phyloP scores from a whole-genome alignment of 2,888 invertebrate species.

The Antheraea assamensis region DNA sequence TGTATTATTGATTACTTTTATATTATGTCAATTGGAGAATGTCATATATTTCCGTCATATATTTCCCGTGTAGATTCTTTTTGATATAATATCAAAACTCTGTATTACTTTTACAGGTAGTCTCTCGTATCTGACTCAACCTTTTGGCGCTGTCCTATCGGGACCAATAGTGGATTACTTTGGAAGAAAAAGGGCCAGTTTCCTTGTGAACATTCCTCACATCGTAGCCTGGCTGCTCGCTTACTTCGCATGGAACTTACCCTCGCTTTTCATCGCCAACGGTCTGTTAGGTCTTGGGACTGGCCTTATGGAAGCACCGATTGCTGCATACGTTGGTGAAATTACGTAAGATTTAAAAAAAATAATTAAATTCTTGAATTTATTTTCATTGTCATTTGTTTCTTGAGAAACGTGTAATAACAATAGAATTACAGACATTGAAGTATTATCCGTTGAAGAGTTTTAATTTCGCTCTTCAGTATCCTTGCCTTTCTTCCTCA shows the following conservation, averaged over 20 bases:
- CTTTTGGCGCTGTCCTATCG: constrained; percentile 79
- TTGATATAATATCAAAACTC: not conserved
- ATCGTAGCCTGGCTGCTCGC: constrained; percentile 80
- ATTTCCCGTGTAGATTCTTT: too few relatives aligned
- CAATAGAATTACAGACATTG: too few relatives aligned
- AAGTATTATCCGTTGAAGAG: too few relatives aligned
- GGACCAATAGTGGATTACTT: constrained; percentile 80
- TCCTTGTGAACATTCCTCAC: constrained; percentile 80
- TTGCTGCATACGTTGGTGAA: constrained; percentile 82
- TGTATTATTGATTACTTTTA: too few relatives aligned
- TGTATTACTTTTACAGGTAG: constrained; percentile 66
- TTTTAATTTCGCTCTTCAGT: too few relatives aligned
- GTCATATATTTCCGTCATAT: too few relatives aligned
- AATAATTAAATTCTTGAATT: too few relatives aligned
- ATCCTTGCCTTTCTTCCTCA: too few relatives aligned
- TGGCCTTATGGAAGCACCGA: constrained; percentile 83
- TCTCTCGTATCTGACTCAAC: constrained; percentile 79
- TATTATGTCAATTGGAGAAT: too few relatives aligned
- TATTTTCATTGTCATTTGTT: too few relatives aligned
- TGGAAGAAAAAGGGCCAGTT: constrained; percentile 79
- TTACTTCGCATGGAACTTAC: constrained; percentile 71
- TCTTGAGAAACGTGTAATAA: too few relatives aligned
- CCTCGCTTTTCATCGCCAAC: constrained; percentile 73
- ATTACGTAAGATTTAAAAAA: constrained; percentile 61
- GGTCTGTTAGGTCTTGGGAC: constrained; percentile 79